Conservation (phyloP, 2,797 vertebrate genomes). For the Serranus cabrilla region DNA sequence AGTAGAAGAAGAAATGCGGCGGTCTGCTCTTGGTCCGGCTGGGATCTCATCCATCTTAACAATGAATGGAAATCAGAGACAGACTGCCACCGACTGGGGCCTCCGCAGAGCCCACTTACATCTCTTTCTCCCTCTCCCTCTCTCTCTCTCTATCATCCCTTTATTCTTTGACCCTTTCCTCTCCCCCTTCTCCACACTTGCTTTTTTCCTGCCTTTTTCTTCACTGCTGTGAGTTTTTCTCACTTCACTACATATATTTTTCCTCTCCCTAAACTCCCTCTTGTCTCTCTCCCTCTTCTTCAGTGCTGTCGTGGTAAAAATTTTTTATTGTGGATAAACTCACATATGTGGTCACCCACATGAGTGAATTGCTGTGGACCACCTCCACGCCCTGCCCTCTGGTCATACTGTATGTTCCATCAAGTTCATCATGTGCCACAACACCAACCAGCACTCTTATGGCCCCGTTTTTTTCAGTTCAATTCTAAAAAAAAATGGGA, state of each 20-base stretch:
- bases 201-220: constrained; percentile 23
- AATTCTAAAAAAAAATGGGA: too few species aligned
- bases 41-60: constrained; percentile 98
- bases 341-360: neutral
- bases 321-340: neutral
- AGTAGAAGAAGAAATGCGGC: constrained; percentile 88
- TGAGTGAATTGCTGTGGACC: fast-evolving
- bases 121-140: constrained; percentile 68
- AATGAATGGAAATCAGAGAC: constrained; percentile 95
- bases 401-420: neutral
- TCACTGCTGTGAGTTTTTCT: constrained; percentile 44
- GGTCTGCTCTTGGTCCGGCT: constrained; percentile 93
- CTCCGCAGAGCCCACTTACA: constrained; percentile 84
- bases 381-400: neutral
- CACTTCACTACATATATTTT: neutral
- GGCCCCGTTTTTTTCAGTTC: neutral
- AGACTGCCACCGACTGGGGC: constrained; percentile 84
- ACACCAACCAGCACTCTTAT: neutral
- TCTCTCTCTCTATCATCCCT: constrained; percentile 58
- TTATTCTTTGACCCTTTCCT: constrained; percentile 62
- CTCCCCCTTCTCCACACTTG: constrained; percentile 30
- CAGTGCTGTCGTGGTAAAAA: neutral
- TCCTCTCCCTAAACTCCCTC: constrained; percentile 3
- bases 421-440: neutral
- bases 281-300: neutral